These are phyloP conservation scores for Chouioia cunea DNA, from an alignment of 2,888 invertebrate species.

Conservation along the genomic window DNA sequence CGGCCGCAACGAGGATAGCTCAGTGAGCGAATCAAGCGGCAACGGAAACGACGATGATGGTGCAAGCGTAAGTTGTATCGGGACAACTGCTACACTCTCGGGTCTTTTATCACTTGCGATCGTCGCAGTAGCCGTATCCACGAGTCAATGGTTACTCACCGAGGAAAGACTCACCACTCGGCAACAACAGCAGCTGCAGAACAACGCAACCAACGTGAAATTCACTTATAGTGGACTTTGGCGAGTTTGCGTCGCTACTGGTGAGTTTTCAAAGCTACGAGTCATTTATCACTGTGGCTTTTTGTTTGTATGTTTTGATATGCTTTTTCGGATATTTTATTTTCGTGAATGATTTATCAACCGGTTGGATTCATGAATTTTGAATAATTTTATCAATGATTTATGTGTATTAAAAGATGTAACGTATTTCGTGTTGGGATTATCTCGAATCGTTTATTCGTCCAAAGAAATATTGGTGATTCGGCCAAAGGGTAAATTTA, in stretches of 20 bases:
- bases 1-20: constrained; percentile 14
- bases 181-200: constrained; percentile 8
- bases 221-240: constrained; percentile 85
- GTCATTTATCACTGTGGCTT: no score
- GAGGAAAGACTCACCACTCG: constrained; percentile 77
- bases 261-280: constrained; percentile 72
- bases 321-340: no score
- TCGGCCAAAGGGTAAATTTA: no score
- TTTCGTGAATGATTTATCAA: no score
- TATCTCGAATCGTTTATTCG: no score
- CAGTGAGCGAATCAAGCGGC: constrained; percentile 1
- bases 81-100: constrained; percentile 60
- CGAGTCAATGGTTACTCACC: constrained; percentile 89
- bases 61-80: background rate
- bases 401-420: no score
- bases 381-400: no score
- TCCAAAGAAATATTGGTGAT: no score
- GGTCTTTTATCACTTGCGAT: constrained; percentile 80
- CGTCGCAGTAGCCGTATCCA: constrained; percentile 80
- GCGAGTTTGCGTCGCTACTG: constrained; percentile 83
- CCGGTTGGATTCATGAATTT: no score
- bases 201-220: constrained; percentile 80
- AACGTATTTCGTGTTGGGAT: no score
- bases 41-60: background rate
- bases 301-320: no score